Base-by-base conservation (phyloP, 2,797 vertebrate species). In the Cuculus canorus region DNA sequence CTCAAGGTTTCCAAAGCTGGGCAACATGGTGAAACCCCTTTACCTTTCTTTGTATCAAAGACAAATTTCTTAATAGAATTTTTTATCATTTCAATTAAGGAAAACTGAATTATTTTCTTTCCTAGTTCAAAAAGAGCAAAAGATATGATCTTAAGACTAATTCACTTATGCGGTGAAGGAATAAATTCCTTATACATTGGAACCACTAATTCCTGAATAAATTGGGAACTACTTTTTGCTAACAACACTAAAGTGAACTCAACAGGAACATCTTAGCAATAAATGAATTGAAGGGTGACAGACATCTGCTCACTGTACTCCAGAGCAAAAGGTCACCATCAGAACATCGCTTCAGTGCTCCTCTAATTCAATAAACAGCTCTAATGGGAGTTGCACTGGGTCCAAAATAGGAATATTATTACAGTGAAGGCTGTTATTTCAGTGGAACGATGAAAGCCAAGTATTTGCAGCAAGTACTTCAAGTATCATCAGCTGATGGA, bases 401-500 rank as follows among this genome's bases (percentile, higher is more conserved):
- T 93, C 43, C 43, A 87, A 61, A 71, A 68, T 37, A 57, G 11
- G 15, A 82, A 75, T 65, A 82, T 54, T 90, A 50, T 78, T 92
- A 52, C 37, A 64, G 23, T n/a, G 22, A 22, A 17, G 43, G 10
- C 2, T 19, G 71, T 93, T 85, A 82, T 83, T 70, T 60, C 66
- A 59, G 48, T 43, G 53, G n/a, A 76, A 8, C 35, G 35, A 63
- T 39, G 50, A 85, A 93, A 90, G 35, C 6, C 50, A 95, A 94
- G 41, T 82, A 90, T 89, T 93, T 95, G 24, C n/a, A 70, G n/a
- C n/a, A 88, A 72, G 21, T 37, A 64, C 50, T 77, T 86, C 28
- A 72, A 8, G 3, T 60, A 56, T 64, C 56, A 80, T 54, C 22
- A 47, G 22, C 5, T 52, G 41, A 4, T 2, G 0, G 43, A 89